Evolutionary conservation across 2,888 invertebrate species (phyloP).

Genomic region (Drosophila meridionalis): DNA sequence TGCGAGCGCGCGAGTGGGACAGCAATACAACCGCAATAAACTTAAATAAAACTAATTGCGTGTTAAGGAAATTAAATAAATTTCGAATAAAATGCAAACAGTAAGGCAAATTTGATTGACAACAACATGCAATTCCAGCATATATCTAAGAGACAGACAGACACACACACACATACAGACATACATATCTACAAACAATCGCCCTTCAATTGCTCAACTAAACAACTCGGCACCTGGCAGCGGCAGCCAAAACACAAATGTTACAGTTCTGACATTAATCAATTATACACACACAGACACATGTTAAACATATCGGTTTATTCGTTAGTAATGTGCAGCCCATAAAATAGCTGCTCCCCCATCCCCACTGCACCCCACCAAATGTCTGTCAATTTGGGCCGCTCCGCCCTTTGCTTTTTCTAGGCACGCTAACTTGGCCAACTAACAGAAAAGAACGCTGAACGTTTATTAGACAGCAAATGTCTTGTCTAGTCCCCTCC

Average conservation of each 20-base stretch:
- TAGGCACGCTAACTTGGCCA: constrained; percentile 68
- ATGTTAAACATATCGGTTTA: constrained; percentile 23
- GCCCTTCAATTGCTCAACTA: constrained; percentile 64
- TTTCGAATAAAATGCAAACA: constrained; percentile 76
- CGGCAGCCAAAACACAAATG: constrained; percentile 63
- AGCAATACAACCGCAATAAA: constrained; percentile 75
- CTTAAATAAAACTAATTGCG: constrained; percentile 81
- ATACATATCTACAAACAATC: constrained; percentile 4
- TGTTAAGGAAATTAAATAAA: constrained; percentile 78
- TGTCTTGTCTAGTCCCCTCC: constrained; percentile 52
- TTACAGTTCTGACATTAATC: constrained; percentile 74
- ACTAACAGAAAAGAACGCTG: constrained; percentile 61
- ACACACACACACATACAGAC: constrained; percentile 13
- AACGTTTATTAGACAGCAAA: constrained; percentile 78
- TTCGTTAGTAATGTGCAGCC: constrained; percentile 38
- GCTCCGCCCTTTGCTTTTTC: constrained; percentile 56
- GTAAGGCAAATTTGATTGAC: constrained; percentile 78
- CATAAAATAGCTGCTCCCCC: constrained; percentile 17
- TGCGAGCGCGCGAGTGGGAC: constrained; percentile 42
- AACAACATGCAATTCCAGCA: constrained; percentile 71
- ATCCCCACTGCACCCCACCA: not conserved
- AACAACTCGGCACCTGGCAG: constrained; percentile 68
- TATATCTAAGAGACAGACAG: constrained; percentile 15
- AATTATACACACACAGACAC: constrained; percentile 47
- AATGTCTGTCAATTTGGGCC: constrained; percentile 58